Base-by-base conservation (phyloP, 2,113 vertebrate genomes). In the Pseudopipra pipra region DNA sequence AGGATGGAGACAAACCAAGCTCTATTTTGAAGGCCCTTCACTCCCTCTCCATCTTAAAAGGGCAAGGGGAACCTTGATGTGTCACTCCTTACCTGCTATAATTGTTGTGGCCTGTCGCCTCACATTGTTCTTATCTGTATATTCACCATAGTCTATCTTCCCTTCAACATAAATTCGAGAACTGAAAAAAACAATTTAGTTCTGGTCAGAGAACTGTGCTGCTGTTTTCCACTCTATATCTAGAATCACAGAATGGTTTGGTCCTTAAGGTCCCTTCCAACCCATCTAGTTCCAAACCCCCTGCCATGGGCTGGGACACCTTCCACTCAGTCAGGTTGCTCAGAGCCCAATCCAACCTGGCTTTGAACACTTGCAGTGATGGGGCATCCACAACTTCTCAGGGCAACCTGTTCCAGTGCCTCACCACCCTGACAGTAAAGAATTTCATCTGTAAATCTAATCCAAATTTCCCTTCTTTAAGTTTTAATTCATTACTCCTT, bases 91-190 rank as follows among this genome's bases (percentile, higher is more conserved):
- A 99, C 99, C 99, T 98, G 99, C 99, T 59, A 99, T 99, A 95
- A 99, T 98, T 54, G 99, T 99, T 58, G 99, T 99, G 66, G 99
- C 99, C 93, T 99, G 99, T 14, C 99, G 97, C 78, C 98, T 98
- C 74, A 99, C 98, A 1, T 99, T 99, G 96, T 99, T 99, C 94
- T 99, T 99, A 95, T 99, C 99, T 17, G 98, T 97, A 12, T 99
- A 99, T 95, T 99, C 99, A 6, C 99, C 99, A 24, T 99, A 99
- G 95, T 99, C 99, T 76, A 99, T 96, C 92, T 99, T 99, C 21
- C 99, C 99, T 97, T 99, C 99, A 44, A 99, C 98, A 1, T 98
- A 98, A 70, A 99, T 78, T 71, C 99, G 98, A 43, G 99, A 94
- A 55, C 99, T 99, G 86, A 55, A 72, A 89, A 22, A 74, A 78